A percentile compares a stretch with the other conserved stretches of the same genome.
Evolutionary conservation across 2,797 vertebrate species (phyloP).

Genomic region (Cetoscarus ocellatus): DNA sequence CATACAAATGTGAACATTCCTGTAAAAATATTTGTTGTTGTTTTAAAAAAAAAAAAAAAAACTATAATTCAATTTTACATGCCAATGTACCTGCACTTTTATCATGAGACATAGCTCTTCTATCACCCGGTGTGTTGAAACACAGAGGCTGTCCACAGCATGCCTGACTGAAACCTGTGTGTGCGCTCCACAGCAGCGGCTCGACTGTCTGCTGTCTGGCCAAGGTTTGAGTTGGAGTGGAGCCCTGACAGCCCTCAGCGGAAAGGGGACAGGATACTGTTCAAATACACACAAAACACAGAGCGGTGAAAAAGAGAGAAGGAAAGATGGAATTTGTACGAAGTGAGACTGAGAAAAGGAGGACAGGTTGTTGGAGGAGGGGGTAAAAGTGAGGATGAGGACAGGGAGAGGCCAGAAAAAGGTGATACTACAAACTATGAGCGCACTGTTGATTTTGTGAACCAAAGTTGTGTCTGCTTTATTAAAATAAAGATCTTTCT

Average conservation of each 20-base stretch:
- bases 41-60: no score
- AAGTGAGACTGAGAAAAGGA: slow-evolving; percentile 43
- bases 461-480: neutral
- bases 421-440: slow-evolving; percentile 21
- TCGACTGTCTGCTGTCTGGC: slow-evolving; percentile 62
- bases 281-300: slow-evolving; percentile 27
- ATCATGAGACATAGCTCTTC: no score
- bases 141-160: slow-evolving; percentile 31
- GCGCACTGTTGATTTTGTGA: neutral
- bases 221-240: slow-evolving; percentile 69
- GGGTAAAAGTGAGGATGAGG: slow-evolving; percentile 2
- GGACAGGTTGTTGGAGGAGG: slow-evolving; percentile 31
- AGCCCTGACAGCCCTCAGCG: slow-evolving; percentile 60
- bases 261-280: slow-evolving; percentile 60
- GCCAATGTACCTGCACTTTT: no score
- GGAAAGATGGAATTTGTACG: slow-evolving; percentile 48
- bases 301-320: slow-evolving; percentile 23
- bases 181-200: slow-evolving; percentile 32
- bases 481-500: no score
- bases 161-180: slow-evolving; percentile 63
- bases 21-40: no score
- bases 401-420: slow-evolving; percentile 27
- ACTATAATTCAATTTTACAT: no score
- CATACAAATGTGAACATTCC: no score
- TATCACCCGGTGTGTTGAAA: slow-evolving; percentile 24